These are phyloP conservation scores for Petrolisthes cinctipes DNA, from an alignment of 2,888 invertebrate genomes.

Conservation along the genomic window DNA sequence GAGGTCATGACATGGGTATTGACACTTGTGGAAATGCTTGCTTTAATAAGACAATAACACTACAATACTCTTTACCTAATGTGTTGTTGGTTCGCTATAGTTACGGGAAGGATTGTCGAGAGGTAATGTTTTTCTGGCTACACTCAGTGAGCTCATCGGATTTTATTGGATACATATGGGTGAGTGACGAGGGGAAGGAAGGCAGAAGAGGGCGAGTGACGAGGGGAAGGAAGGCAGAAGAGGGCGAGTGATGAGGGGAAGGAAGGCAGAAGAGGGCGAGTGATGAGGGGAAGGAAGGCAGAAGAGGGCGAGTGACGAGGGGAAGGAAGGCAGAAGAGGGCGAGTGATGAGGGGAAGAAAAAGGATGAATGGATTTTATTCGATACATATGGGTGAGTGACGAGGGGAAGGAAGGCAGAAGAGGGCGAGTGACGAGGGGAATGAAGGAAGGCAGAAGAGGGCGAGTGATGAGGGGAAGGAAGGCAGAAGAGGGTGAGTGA, in stretches of 20 bases:
- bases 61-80: conserved; percentile 15
- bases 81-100: conserved; percentile 14
- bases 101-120: conserved; percentile 18
- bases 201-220: not conserved
- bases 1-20: not conserved
- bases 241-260: not conserved
- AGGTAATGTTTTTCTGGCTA: conserved; percentile 14
- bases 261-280: not conserved
- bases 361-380: too few species aligned
- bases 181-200: not conserved
- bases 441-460: not conserved
- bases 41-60: too few species aligned
- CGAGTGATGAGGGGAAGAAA: not conserved
- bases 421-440: too few species aligned
- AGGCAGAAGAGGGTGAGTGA: too few species aligned
- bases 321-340: not conserved
- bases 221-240: not conserved
- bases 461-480: too few species aligned
- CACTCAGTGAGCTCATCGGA: conserved; percentile 15
- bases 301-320: not conserved
- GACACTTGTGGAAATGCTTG: not conserved
- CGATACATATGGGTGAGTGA: too few species aligned
- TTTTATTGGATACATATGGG: conserved; percentile 18
- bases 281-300: not conserved
- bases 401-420: too few species aligned